A percentile compares a stretch with the other conserved stretches of the same genome.
These are phyloP conservation scores for Sebastes hubbsi DNA, from an alignment of 2,797 vertebrate species.

Conservation along the genomic window DNA sequence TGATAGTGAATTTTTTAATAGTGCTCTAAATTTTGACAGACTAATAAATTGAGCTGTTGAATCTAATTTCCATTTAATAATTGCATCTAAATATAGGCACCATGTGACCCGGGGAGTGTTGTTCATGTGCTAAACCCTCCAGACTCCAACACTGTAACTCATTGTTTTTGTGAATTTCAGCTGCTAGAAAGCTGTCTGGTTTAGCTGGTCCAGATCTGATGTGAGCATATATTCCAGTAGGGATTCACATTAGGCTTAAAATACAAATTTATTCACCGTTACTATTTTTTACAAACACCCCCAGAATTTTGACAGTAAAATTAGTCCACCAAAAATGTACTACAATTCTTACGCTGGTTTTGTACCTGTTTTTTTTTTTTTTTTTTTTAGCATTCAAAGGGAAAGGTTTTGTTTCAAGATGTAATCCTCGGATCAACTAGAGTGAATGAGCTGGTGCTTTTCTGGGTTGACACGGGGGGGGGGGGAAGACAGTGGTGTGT, in stretches of 20 bases:
- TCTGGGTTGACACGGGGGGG: neutral
- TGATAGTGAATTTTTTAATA: neutral
- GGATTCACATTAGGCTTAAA: neutral
- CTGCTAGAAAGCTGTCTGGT: neutral
- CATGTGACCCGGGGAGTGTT: constrained; percentile 4
- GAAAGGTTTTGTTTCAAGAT: neutral
- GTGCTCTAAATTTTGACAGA: neutral
- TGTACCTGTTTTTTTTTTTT: too few relatives aligned
- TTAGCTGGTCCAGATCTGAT: neutral
- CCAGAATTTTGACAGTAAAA: neutral
- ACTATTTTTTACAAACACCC: neutral
- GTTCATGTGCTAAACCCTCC: constrained; percentile 36
- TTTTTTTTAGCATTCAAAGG: too few relatives aligned
- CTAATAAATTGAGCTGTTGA: neutral
- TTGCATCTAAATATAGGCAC: constrained; percentile 5
- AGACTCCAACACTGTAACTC: constrained; percentile 15
- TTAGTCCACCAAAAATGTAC: too few relatives aligned
- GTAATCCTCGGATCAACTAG: neutral
- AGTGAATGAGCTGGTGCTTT: neutral
- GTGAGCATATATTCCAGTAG: neutral
- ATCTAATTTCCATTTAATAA: neutral
- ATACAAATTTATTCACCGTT: neutral
- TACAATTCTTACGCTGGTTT: too few relatives aligned
- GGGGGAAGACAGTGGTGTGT: neutral
- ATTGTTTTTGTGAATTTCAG: constrained; percentile 2